Conservation (phyloP, 2,113 vertebrate genomes). For the Cyanoramphus novaezelandiae region DNA sequence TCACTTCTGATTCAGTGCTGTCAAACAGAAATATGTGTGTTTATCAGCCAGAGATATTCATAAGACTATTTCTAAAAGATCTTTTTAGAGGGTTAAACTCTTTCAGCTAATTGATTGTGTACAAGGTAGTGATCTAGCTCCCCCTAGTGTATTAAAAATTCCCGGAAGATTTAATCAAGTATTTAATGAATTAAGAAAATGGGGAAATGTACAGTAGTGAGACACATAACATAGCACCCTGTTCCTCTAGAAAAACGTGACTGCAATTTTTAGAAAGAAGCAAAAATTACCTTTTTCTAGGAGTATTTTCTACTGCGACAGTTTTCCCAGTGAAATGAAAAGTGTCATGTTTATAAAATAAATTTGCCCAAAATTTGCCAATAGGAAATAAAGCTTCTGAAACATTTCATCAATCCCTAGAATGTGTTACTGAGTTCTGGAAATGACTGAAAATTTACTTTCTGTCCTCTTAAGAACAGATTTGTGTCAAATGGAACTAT, state of each 20-base stretch:
- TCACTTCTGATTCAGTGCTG: background rate
- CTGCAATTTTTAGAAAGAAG: background rate
- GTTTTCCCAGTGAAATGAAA: background rate
- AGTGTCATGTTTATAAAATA: background rate
- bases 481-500: conserved; percentile 39
- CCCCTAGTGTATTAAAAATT: conserved; percentile 79
- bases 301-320: background rate
- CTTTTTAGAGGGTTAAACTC: background rate
- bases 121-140: conserved; percentile 78
- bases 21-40: background rate
- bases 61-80: background rate
- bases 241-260: background rate
- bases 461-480: conserved; percentile 9
- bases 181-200: conserved; percentile 67
- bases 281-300: background rate
- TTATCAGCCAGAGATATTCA: background rate
- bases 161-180: conserved; percentile 55
- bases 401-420: background rate
- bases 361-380: background rate
- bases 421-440: background rate
- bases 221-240: background rate
- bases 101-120: conserved; percentile 32
- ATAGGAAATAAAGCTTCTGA: background rate
- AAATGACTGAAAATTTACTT: conserved; percentile 9
- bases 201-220: background rate